Evolutionary conservation across 1,140 invertebrate species (phyloP), one percentile per base, ranked within the genome.

Genomic region (Galleria mellonella): DNA sequence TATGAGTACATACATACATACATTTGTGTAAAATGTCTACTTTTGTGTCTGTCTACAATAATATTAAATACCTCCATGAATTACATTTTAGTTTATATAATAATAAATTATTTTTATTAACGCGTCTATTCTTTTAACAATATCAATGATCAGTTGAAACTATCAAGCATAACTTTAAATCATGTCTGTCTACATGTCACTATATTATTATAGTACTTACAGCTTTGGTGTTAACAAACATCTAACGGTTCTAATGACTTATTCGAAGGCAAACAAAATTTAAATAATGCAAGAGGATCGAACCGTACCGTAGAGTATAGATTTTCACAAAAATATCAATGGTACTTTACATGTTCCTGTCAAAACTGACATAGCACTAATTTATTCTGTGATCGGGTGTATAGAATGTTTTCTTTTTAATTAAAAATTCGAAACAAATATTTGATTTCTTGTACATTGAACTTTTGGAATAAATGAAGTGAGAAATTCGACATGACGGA

Each of bases 341-440:
- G 47, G 71, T 64, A 69, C 65, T 68, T 54, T 71, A 54, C 73
- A 71, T 56, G 37, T 64, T 38, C 40, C 57, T 56, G 73, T 68
- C 61, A 77, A 77, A 77, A 59, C 30, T 74, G 62, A 64, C 73
- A 59, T 9, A 35, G 27, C 39, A 58, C 64, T 77, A 77, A 77
- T 77, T 72, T 74, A 74, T 77, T 62, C 73, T 54, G 55, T 72
- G 70, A 70, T 72, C 65, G 58, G 49, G 17, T 23, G 17, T 23
- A 3, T 23, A 2, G 17, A 23, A 2, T 23, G 17, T 51, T 55
- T 51, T 67, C 59, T 49, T 37, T 36, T 55, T 63, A 61, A 68
- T 70, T 66, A 75, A 61, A 56, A 49, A 68, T 66, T 59, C 61
- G 9, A 42, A 36, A 57, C 61, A 70, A 75, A 75, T 75, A 70